These are phyloP conservation scores for Monopterus albus DNA, from an alignment of 2,113 vertebrate genomes.

Conservation along the genomic window DNA sequence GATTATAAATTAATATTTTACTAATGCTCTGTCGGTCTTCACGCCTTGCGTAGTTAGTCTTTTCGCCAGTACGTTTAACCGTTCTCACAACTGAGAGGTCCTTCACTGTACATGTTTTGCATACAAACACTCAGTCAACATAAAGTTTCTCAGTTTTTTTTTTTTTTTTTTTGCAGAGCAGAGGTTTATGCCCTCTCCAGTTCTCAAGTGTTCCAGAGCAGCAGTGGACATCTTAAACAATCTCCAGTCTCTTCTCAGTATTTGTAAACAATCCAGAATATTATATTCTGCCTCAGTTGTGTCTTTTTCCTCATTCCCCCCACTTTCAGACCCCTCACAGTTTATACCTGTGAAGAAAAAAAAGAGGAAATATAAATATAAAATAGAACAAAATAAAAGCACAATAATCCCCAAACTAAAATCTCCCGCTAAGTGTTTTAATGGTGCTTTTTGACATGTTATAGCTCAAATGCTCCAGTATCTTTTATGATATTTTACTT, in stretches of 20 bases:
- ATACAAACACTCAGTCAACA: constrained; percentile 76
- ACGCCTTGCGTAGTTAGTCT: constrained; percentile 38
- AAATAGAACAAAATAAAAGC: background rate
- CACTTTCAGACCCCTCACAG: constrained; percentile 50
- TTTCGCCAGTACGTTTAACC: constrained; percentile 30
- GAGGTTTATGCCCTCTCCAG: constrained; percentile 76
- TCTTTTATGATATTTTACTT: constrained; percentile 36
- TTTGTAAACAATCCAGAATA: constrained; percentile 98
- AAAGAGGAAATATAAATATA: constrained; percentile 4
- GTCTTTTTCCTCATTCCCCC: constrained; percentile 50
- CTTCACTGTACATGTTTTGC: constrained; percentile 76
- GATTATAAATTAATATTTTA: constrained; percentile 55
- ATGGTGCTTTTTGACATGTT: background rate
- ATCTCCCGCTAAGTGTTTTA: background rate
- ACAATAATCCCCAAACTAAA: background rate
- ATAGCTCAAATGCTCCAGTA: background rate
- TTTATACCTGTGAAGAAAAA: constrained; percentile 78
- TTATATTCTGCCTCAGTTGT: constrained; percentile 80
- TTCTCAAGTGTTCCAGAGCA: constrained; percentile 94
- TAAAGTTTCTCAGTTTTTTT: constrained; percentile 64
- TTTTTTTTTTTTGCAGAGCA: constrained; percentile 51
- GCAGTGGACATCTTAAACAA: constrained; percentile 90
- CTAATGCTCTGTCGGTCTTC: constrained; percentile 44
- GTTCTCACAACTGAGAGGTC: constrained; percentile 58
- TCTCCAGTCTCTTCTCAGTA: constrained; percentile 86